Evolutionary conservation across 1,140 invertebrate species (phyloP), one percentile per base, ranked within the genome.

Genomic region (Drosophila nigrodunni): DNA sequence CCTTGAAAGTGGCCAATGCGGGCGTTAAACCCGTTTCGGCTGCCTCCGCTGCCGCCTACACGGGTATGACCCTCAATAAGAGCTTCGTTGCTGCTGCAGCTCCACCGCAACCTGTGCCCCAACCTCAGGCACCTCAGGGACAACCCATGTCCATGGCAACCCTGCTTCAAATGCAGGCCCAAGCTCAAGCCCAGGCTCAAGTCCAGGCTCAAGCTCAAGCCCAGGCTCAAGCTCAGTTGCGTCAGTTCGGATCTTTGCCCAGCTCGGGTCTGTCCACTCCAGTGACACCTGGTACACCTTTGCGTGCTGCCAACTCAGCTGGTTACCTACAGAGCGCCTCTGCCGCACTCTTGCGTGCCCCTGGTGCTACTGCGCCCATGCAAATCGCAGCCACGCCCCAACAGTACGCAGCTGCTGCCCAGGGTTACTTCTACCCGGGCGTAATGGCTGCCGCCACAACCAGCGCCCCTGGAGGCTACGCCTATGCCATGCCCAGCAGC

Each of bases 11-110:
- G 44, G 95, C 95, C 3, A 94, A 77, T 49, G 91, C 91, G 0
- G 79, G 78, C 0, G 66, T 62, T 8, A 85, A 82, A 43, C 74
- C 78, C 4, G 66, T 68, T 2, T 52, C 66, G 3, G 59, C 80
- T 25, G 61, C 80, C 2, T 72, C 83, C 6, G 95, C 96, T 9
- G 93, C 96, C 13, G 95, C 95, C 79, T 97, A 97, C 93, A 96
- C 96, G 37, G 96, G 96, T 57, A 95, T 97, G 37, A 94, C 96
- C 6, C 93, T 96, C 7, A 96, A 96, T 82, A 95, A 95, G 66
- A 93, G 94, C 6, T 88, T 80, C 57, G 80, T 95, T 43, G 87
- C 92, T 47, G 89, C 92, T 82, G 78, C 69, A 72, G 87, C 93
- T 74, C 72, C 67, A 52, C 83, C 92, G 5, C 80, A 66, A 58